phyloP scores from a whole-genome alignment of 2,797 vertebrate species.

The Eulemur mongoz region DNA sequence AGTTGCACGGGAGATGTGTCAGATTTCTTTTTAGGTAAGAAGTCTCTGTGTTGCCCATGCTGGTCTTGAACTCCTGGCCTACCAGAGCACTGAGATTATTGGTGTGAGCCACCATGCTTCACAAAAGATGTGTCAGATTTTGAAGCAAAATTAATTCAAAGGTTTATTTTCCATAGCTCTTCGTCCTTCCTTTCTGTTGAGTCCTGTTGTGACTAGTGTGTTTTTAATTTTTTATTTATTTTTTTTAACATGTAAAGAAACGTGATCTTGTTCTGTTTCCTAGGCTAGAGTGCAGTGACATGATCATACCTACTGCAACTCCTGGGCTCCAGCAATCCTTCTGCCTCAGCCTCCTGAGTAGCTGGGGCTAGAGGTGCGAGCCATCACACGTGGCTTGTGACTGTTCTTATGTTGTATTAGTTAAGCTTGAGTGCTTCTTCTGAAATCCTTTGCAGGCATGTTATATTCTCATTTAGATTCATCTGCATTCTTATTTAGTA shows the following conservation, averaged over 20 bases:
- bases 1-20: background rate
- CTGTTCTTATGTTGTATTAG: background rate
- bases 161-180: background rate
- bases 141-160: background rate
- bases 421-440: background rate
- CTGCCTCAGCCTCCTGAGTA: background rate
- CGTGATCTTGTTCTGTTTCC: background rate
- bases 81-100: too few species aligned
- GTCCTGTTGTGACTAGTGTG: background rate
- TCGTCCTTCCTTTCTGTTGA: background rate
- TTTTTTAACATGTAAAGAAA: background rate
- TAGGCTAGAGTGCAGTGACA: background rate
- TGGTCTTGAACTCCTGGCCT: too few species aligned
- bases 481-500: background rate
- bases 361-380: background rate
- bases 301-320: background rate
- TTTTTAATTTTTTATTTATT: too few species aligned
- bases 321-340: background rate
- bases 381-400: background rate
- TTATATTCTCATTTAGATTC: conserved; percentile 8
- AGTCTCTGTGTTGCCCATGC: too few species aligned
- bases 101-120: too few species aligned
- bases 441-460: background rate
- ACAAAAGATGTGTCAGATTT: background rate
- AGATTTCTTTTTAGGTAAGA: too few species aligned